Conservation (phyloP, 1,140 invertebrate genomes). For the Reticulitermes speratus region DNA sequence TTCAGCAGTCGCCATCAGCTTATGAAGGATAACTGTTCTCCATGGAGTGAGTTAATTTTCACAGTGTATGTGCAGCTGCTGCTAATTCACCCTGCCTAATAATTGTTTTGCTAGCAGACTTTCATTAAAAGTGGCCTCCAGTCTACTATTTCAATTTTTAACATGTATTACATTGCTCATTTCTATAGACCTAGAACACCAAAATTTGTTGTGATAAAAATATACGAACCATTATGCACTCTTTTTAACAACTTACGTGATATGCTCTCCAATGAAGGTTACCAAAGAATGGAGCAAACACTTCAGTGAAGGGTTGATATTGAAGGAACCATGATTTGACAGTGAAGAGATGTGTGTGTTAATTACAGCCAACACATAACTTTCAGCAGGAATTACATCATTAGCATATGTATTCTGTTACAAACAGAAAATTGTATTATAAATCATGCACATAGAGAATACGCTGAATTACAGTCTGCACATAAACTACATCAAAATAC, state of each 20-base stretch:
- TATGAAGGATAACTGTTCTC: too few relatives aligned
- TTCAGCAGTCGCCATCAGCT: too few relatives aligned
- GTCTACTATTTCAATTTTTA: too few relatives aligned
- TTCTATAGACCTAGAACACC: background rate
- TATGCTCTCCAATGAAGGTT: conserved; percentile 65
- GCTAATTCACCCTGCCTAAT: too few relatives aligned
- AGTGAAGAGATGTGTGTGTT: conserved; percentile 54
- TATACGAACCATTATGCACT: background rate
- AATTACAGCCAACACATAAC: conserved; percentile 64
- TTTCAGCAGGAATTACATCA: conserved; percentile 81
- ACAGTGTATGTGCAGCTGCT: too few relatives aligned
- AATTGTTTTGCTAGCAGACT: too few relatives aligned
- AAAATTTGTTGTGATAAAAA: background rate
- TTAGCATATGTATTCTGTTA: conserved; percentile 69
- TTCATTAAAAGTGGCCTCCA: too few relatives aligned
- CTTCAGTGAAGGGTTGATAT: conserved; percentile 67
- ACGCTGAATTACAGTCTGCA: too few relatives aligned
- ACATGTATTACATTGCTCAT: too few relatives aligned
- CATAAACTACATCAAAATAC: too few relatives aligned
- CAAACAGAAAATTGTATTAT: background rate
- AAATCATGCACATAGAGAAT: too few relatives aligned
- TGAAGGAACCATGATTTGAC: conserved; percentile 58
- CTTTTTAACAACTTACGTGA: conserved; percentile 52
- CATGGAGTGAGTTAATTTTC: too few relatives aligned
- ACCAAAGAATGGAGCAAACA: conserved; percentile 65